Conservation (phyloP, 2,113 vertebrate species). For the Megalops atlanticus region DNA sequence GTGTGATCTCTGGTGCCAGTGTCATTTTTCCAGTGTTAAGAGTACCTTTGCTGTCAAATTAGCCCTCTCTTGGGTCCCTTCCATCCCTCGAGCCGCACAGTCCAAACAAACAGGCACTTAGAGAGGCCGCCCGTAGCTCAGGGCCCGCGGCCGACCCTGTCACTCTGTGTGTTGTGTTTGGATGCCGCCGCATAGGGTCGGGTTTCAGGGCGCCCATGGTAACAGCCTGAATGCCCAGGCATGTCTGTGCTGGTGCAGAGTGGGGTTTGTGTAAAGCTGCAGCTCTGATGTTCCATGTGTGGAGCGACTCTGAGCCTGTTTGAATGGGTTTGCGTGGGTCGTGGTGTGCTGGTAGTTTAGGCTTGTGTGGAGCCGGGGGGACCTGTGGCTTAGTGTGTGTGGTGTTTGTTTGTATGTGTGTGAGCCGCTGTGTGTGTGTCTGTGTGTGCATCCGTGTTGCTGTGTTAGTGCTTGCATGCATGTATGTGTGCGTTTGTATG, state of each 20-base stretch:
- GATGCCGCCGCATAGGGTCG: neutral
- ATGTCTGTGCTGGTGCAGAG: neutral
- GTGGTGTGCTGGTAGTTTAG: too few relatives aligned
- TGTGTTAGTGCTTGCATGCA: too few relatives aligned
- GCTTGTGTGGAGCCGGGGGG: neutral
- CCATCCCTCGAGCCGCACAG: neutral
- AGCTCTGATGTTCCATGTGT: neutral
- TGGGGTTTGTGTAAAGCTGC: neutral
- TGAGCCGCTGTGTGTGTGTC: too few relatives aligned
- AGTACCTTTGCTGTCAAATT: constrained; percentile 10
- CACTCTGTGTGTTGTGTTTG: neutral
- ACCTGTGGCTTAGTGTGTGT: neutral
- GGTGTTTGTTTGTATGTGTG: too few relatives aligned
- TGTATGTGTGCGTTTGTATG: too few relatives aligned
- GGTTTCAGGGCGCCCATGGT: constrained; percentile 11
- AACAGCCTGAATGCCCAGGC: neutral
- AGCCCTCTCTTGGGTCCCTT: constrained; percentile 6
- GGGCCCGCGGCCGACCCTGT: neutral
- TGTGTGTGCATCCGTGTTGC: too few relatives aligned
- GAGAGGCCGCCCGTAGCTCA: constrained; percentile 10
- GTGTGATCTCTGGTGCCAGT: constrained; percentile 6
- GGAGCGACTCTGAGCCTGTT: neutral
- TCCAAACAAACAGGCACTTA: constrained; percentile 33
- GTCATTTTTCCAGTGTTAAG: neutral
- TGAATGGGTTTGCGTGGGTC: neutral